phyloP scores from a whole-genome alignment of 2,888 invertebrate genomes.

The Barypeithes pellucidus region DNA sequence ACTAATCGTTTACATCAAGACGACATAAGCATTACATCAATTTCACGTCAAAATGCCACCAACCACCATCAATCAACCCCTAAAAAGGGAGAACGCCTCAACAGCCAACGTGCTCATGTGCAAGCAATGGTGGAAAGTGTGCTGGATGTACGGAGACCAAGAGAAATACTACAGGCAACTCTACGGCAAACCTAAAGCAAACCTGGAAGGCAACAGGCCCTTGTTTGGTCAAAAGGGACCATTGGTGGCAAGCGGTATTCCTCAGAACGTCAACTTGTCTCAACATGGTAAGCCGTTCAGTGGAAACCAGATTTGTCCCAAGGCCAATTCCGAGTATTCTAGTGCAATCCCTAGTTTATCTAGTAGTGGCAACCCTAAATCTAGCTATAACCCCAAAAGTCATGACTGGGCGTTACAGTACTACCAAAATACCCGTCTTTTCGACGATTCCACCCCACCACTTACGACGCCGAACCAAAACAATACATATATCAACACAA shows the following conservation, averaged over 20 bases:
- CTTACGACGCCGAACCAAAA: neutral
- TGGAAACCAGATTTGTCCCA: neutral
- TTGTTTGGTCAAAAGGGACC: constrained; percentile 3
- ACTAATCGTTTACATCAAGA: neutral
- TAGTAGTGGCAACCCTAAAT: neutral
- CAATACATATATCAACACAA: constrained; percentile 1
- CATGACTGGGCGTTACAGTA: constrained; percentile 42
- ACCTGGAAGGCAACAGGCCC: neutral
- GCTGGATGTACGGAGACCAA: constrained; percentile 90
- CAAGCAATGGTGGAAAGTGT: constrained; percentile 93
- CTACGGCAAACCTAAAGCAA: constrained; percentile 74
- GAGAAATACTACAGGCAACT: constrained; percentile 89
- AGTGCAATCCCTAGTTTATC: neutral
- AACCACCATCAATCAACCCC: constrained; percentile 53
- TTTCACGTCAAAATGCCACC: constrained; percentile 27
- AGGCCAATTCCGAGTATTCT: neutral
- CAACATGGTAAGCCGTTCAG: too few relatives aligned
- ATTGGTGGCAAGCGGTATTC: neutral
- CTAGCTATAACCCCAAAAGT: constrained; percentile 6
- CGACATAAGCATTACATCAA: neutral
- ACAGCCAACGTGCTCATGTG: constrained; percentile 86
- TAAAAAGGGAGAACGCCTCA: constrained; percentile 67
- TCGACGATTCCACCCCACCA: constrained; percentile 36
- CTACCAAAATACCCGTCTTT: constrained; percentile 43
- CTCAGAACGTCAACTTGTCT: neutral